phyloP scores from a whole-genome alignment of 64 coral and sea anemone species.

The Montipora cactus region DNA sequence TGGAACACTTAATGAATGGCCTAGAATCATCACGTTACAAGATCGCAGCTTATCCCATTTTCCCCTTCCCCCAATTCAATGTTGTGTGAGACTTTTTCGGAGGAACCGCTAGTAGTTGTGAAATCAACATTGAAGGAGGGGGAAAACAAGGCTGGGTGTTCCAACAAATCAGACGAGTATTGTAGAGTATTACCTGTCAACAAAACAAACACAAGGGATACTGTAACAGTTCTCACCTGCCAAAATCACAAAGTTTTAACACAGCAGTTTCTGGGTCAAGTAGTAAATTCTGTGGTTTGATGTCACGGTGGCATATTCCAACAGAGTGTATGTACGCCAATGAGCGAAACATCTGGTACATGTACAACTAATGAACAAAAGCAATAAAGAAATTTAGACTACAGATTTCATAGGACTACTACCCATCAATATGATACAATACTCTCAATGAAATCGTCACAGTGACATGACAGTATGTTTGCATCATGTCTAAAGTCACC shows the following conservation, averaged over 20 bases:
- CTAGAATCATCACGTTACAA: no score
- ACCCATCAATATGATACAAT: not conserved
- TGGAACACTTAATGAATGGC: no score
- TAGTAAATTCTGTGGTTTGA: slow-evolving; percentile 98
- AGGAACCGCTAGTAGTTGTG: no score
- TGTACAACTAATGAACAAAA: slow-evolving; percentile 82
- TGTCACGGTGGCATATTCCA: slow-evolving; percentile 99
- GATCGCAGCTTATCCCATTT: no score
- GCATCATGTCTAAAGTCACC: no score
- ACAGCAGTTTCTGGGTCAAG: slow-evolving; percentile 99
- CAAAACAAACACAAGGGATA: not conserved
- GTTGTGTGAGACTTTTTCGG: no score
- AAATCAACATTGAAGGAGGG: no score
- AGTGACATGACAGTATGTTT: no score
- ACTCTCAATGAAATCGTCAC: no score
- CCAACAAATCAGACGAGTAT: no score
- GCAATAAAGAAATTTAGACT: not conserved
- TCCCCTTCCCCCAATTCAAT: no score
- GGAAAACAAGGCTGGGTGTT: no score
- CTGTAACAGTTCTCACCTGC: slow-evolving; percentile 69
- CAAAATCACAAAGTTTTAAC: slow-evolving; percentile 99
- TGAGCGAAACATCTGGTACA: slow-evolving; percentile 99
- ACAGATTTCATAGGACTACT: not conserved
- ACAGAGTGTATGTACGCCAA: slow-evolving; percentile 98
- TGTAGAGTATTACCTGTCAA: not conserved